These are phyloP conservation scores for Sapajus apella DNA, from an alignment of 2,113 vertebrate species.

Conservation along the genomic window DNA sequence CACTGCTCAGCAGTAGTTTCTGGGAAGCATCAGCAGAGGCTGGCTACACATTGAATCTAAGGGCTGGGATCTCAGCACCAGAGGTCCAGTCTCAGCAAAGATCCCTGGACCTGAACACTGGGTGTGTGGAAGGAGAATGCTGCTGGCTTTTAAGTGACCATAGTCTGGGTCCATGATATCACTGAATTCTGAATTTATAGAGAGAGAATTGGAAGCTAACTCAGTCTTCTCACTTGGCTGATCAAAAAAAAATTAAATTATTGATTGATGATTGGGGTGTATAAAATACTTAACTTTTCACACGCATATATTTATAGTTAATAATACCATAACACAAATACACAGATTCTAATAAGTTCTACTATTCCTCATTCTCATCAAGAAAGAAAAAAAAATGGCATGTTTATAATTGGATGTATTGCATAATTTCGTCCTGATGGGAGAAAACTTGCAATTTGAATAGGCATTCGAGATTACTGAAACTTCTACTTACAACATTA, in stretches of 20 bases:
- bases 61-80: not conserved
- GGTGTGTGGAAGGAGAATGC: not conserved
- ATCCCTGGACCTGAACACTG: not conserved
- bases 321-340: not conserved
- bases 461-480: not conserved
- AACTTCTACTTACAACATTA: not conserved
- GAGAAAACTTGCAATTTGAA: not conserved
- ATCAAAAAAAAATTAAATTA: not conserved
- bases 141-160: not conserved
- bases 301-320: not conserved
- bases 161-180: not conserved
- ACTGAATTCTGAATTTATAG: not conserved
- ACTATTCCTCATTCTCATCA: not conserved
- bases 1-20: not conserved
- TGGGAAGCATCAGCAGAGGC: not conserved
- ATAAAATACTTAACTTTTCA: not conserved
- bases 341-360: not conserved
- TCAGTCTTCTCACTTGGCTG: not conserved
- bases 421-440: not conserved
- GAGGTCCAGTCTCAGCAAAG: not conserved
- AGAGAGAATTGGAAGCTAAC: not conserved
- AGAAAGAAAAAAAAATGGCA: not conserved
- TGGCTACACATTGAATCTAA: too few relatives aligned
- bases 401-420: not conserved
- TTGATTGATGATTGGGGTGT: not conserved